These are phyloP conservation scores for Nycticryphes semicollaris DNA, from an alignment of 2,113 vertebrate species.

Conservation along the genomic window DNA sequence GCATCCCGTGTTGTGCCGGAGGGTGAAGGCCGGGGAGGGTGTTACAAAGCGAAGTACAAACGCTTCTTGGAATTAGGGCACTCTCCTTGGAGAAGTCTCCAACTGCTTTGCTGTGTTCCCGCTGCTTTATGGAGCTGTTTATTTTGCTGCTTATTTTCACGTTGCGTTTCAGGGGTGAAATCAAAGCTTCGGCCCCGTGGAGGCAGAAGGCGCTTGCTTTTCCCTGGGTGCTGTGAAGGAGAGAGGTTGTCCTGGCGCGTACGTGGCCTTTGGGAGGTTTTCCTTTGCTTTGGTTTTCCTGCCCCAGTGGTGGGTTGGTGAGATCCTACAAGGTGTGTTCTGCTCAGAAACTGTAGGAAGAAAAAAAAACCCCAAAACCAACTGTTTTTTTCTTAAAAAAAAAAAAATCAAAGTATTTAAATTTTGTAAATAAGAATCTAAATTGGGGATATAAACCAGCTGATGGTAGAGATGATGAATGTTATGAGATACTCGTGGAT, in stretches of 20 bases:
- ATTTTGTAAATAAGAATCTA: background rate
- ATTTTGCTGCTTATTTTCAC: background rate
- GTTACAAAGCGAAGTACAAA: background rate
- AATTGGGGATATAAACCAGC: background rate
- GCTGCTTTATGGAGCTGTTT: slow-evolving; percentile 36
- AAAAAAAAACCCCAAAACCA: too few relatives aligned
- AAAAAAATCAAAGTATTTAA: background rate
- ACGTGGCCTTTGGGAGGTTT: background rate
- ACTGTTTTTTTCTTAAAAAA: background rate
- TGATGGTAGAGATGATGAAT: background rate
- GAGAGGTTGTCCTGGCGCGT: background rate
- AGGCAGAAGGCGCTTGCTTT: background rate
- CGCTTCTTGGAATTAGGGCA: background rate
- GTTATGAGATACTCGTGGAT: background rate
- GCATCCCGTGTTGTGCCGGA: background rate
- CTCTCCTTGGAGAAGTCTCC: background rate
- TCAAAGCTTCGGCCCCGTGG: background rate
- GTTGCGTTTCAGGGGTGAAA: background rate
- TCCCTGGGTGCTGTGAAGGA: background rate
- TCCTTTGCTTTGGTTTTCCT: background rate
- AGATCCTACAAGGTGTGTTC: background rate
- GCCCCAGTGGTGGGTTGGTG: background rate
- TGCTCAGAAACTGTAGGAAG: background rate
- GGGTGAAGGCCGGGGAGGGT: background rate
- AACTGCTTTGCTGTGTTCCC: background rate